phyloP scores from a whole-genome alignment of 2,797 vertebrate genomes.

The Coluber constrictor region DNA sequence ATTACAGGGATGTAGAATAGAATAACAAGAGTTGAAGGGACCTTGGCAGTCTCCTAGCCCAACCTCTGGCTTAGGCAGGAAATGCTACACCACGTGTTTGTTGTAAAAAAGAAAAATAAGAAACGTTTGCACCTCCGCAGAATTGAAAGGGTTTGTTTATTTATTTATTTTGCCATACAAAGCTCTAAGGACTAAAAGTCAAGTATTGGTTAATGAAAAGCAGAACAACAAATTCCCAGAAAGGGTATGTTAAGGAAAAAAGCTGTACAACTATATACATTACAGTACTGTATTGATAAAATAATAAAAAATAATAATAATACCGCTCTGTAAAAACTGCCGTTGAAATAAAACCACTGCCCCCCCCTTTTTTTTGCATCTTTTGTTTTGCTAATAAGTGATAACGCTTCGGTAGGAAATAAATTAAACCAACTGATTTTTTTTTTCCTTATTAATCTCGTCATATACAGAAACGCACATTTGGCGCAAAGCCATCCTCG shows the following conservation, averaged over 20 bases:
- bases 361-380: constrained; percentile 43
- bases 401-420: constrained; percentile 64
- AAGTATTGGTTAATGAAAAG: constrained; percentile 69
- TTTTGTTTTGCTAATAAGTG: constrained; percentile 31
- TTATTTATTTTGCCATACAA: constrained; percentile 73
- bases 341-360: constrained; percentile 49
- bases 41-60: no score
- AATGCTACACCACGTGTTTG: background rate
- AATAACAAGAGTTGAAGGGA: no score
- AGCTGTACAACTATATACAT: constrained; percentile 75
- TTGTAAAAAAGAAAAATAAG: constrained; percentile 19
- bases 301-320: background rate
- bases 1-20: background rate
- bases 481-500: constrained; percentile 37
- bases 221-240: constrained; percentile 71
- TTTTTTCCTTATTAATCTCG: constrained; percentile 10
- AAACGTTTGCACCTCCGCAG: constrained; percentile 30
- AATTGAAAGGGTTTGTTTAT: constrained; percentile 76
- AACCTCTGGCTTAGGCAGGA: no score
- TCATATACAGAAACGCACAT: constrained; percentile 59
- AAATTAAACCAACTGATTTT: constrained; percentile 56
- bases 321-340: constrained; percentile 16
- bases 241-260: constrained; percentile 61
- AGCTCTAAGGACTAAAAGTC: constrained; percentile 79
- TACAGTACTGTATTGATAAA: constrained; percentile 58